Evolutionary conservation across 2,797 vertebrate genomes (phyloP), one percentile per base, ranked within the genome.

Genomic region (Lacerta bilineata): DNA sequence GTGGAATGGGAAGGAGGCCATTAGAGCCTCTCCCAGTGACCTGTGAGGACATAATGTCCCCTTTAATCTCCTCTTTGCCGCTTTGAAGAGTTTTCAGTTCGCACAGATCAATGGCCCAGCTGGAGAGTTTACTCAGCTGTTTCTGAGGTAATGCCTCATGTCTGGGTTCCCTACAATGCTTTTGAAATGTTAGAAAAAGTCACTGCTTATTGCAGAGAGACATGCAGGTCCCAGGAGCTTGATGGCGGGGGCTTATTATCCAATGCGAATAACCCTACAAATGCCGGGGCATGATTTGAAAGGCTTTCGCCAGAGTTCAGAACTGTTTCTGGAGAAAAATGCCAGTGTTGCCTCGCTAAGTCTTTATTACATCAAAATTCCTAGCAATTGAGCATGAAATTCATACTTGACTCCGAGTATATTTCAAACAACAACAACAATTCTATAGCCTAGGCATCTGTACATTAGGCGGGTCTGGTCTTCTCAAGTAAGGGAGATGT

Each of bases 111-210:
- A n/a, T 36, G 74, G 90, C 85, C 39, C 91, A 90, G 92, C 64
- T 61, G 76, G 4, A 11, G n/a, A 89, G 79, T 89, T 86, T 10
- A 74, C 61, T 77, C 18, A 94, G 77, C 11, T 89, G 89, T 87
- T 96, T 90, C 94, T 80, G 13, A 93, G 90, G 89, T 86, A 90
- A 92, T 88, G 91, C 86, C 88, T 95, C 3, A 0, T 88, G 50
- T 55, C 88, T 1, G 0, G 87, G 68, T 29, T 84, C 86, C 86
- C 87, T 89, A 93, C 91, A 91, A 80, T 75, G 77, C 77, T 83
- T 76, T 68, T 27, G 85, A 89, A 94, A 95, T 88, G 90, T 92
- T 93, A 94, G 83, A 92, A 91, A 90, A 91, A 90, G 89, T 90
- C 91, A 92, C 77, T 33, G 39, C 80, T 80, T 92, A 89, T 82